Base-by-base conservation (phyloP, 2,888 invertebrate genomes). In the Pseudanteris insignis region DNA sequence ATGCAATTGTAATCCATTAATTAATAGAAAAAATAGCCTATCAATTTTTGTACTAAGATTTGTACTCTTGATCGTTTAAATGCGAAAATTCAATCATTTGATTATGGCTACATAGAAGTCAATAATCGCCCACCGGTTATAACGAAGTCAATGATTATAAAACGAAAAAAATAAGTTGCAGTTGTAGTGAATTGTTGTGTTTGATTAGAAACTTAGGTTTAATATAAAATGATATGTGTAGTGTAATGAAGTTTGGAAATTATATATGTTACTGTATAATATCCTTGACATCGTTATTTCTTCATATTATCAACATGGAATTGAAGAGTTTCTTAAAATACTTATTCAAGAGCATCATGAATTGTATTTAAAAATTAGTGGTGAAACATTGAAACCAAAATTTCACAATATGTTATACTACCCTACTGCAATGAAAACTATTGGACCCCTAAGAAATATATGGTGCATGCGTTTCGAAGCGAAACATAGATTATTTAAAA, bases 231-330 rank as follows among this genome's bases (percentile, higher is more conserved):
- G 59, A 59, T 40, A 36, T 51, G 18, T 10, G 51, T 14, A 12
- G 30, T 5, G 43, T 36, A 48, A 12, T 2, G 9, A 40, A 15
- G 37, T 18, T 9, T 58, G 57, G 57, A 9, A 43, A 10, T 8
- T 50, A 7, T 58, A 58, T 15, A 46, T 29, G 5, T 80, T 77
- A 11, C 10, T 60, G 13, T 28, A 34, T n/a, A 18, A 60, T 24
- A 60, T 63, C 15, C 9, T 57, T 8, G 43, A 38, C 36, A 24
- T 51, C 10, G 30, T 63, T 12, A 46, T 33, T 14, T 28, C 58
- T 13, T 43, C 51, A 25, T 37, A 26, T 11, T 40, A 44, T 32
- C 57, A 43, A 7, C 32, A 18, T 21, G 53, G 21, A n/a, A 21
- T 18, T 6, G 26, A 25, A 14, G 9, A 34, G 29, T 37, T 51